Percentiles rank a stretch among this genome's conserved stretches.
Evolutionary conservation across 2,797 vertebrate genomes (phyloP).

Genomic region (Dicrostonyx torquatus): DNA sequence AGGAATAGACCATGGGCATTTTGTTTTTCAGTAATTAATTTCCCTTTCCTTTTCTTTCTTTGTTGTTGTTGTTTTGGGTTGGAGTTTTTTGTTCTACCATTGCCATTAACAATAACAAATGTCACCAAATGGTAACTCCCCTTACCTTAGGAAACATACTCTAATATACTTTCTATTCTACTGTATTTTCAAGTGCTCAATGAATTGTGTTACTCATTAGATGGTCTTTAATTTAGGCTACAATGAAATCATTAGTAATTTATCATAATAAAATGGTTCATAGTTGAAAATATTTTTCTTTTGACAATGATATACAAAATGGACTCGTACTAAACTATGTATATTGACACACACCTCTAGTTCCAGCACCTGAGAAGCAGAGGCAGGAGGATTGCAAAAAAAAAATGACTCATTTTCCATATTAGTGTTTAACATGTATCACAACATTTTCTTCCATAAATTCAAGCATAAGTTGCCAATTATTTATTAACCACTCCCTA

Average conservation of each 20-base stretch:
- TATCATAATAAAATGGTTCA: conserved; percentile 53
- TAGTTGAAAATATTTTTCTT: not conserved
- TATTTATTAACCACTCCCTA: not conserved
- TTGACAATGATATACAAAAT: conserved; percentile 39
- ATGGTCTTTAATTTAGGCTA: not conserved
- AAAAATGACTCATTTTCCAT: not conserved
- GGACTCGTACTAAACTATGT: not conserved
- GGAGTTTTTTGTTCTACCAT: not conserved
- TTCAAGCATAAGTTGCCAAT: not conserved
- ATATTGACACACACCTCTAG: not conserved
- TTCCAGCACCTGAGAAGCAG: not conserved
- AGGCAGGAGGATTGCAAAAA: not conserved
- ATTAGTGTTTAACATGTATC: not conserved
- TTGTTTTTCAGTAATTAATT: not conserved
- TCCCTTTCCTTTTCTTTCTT: not conserved
- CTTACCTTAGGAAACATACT: not conserved
- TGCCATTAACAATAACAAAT: not conserved
- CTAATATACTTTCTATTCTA: not conserved
- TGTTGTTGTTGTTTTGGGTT: not conserved
- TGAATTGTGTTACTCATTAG: not conserved
- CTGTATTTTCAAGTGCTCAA: conserved; percentile 35
- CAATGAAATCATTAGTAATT: not conserved
- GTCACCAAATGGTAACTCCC: not conserved
- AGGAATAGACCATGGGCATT: not conserved
- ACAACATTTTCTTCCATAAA: conserved; percentile 39